Conservation (phyloP, 1,140 invertebrate species). For the Proales similis region DNA sequence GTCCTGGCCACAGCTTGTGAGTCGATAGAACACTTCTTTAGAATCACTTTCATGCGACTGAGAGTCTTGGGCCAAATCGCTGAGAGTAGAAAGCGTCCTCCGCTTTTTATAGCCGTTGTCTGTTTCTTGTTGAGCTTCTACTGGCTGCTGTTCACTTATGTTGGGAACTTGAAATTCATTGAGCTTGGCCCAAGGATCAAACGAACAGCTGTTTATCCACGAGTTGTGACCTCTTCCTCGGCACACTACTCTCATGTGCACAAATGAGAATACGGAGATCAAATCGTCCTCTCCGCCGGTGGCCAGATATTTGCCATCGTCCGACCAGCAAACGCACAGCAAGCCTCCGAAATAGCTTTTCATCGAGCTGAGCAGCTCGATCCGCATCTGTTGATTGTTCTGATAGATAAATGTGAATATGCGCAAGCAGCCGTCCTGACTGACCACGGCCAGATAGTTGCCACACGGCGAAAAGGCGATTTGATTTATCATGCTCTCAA, state of each 20-base stretch:
- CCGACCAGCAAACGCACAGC: conserved; percentile 90
- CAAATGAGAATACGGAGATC: conserved; percentile 90
- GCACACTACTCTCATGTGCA: conserved; percentile 81
- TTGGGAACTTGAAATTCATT: conserved; percentile 8
- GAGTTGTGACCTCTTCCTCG: conserved; percentile 83
- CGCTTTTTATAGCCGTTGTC: conserved; percentile 12
- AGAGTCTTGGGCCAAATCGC: conserved; percentile 47
- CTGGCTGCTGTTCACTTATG: conserved; percentile 1
- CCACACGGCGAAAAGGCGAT: conserved; percentile 93
- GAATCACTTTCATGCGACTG: not conserved
- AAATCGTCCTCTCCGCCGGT: conserved; percentile 97
- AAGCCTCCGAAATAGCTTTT: conserved; percentile 89
- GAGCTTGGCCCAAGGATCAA: conserved; percentile 66
- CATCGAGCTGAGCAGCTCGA: conserved; percentile 57
- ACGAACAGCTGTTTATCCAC: conserved; percentile 89
- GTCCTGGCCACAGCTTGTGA: conserved; percentile 95
- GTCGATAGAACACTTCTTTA: conserved; percentile 59
- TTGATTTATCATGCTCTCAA: conserved; percentile 78
- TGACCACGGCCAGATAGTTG: conserved; percentile 67
- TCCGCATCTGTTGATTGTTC: conserved; percentile 64
- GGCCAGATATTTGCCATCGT: conserved; percentile 86
- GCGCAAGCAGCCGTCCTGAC: conserved; percentile 88
- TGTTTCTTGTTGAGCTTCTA: conserved; percentile 16
- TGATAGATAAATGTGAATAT: conserved; percentile 94
- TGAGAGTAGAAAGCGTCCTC: conserved; percentile 21